These are phyloP conservation scores for Rhopalosiphum maidis DNA, from an alignment of 1,140 invertebrate genomes.

Conservation along the genomic window DNA sequence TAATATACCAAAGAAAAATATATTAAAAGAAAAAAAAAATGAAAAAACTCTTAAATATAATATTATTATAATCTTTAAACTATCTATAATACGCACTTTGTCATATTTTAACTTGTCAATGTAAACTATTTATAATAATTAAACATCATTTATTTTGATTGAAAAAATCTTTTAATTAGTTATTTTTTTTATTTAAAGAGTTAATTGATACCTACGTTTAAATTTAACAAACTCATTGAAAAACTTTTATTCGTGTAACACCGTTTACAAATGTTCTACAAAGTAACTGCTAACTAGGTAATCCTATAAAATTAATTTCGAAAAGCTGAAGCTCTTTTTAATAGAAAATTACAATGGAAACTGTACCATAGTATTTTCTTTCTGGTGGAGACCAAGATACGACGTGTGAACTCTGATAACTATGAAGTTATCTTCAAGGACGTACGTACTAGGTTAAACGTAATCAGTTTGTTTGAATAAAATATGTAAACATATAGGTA, in stretches of 20 bases:
- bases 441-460: neutral
- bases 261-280: neutral
- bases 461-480: neutral
- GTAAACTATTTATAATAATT: neutral
- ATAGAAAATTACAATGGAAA: neutral
- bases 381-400: neutral
- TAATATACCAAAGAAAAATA: neutral
- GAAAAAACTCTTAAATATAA: neutral
- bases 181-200: neutral
- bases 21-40: neutral
- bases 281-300: neutral
- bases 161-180: neutral
- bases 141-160: neutral
- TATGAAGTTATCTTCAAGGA: neutral
- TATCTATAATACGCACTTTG: neutral
- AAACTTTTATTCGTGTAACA: neutral
- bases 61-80: neutral
- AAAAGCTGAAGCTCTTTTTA: neutral
- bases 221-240: neutral
- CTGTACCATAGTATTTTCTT: neutral
- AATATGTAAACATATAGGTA: neutral
- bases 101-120: neutral
- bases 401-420: neutral
- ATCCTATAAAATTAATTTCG: neutral
- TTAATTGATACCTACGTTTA: neutral